phyloP scores from a whole-genome alignment of 2,113 vertebrate genomes.

The Microcebus lehilahytsara region DNA sequence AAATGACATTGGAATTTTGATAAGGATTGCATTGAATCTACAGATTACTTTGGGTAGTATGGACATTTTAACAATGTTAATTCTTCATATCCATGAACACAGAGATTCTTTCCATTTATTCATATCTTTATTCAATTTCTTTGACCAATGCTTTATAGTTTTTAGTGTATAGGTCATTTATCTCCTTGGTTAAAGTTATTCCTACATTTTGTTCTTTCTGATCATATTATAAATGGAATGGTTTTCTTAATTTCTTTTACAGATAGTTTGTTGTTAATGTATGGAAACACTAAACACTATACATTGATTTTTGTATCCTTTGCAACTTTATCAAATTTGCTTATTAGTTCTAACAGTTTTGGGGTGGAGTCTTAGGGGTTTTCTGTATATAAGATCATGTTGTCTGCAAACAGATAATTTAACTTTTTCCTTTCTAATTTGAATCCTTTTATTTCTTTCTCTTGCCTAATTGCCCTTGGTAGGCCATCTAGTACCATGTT shows the following conservation, averaged over 20 bases:
- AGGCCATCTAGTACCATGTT: not conserved
- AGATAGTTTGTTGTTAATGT: not conserved
- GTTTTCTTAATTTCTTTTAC: not conserved
- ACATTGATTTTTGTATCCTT: not conserved
- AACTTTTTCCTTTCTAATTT: not conserved
- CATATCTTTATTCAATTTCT: not conserved
- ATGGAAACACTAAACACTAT: not conserved
- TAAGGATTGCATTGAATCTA: not conserved
- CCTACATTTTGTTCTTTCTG: not conserved
- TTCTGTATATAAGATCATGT: not conserved
- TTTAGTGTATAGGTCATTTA: not conserved
- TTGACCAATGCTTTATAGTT: not conserved
- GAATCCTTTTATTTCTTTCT: not conserved
- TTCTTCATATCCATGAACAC: not conserved
- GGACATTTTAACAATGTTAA: not conserved
- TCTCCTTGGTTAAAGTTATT: not conserved
- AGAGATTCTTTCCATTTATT: not conserved
- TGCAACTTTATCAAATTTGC: not conserved
- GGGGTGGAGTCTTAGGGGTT: not conserved
- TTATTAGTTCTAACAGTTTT: not conserved
- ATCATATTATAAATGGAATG: not conserved
- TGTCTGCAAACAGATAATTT: not conserved
- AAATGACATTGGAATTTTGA: not conserved
- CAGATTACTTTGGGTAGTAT: not conserved
- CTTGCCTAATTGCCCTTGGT: not conserved